Evolutionary conservation across 2,888 invertebrate species (phyloP), one percentile per base, ranked within the genome.

Genomic region (Pilophorus perplexus): DNA sequence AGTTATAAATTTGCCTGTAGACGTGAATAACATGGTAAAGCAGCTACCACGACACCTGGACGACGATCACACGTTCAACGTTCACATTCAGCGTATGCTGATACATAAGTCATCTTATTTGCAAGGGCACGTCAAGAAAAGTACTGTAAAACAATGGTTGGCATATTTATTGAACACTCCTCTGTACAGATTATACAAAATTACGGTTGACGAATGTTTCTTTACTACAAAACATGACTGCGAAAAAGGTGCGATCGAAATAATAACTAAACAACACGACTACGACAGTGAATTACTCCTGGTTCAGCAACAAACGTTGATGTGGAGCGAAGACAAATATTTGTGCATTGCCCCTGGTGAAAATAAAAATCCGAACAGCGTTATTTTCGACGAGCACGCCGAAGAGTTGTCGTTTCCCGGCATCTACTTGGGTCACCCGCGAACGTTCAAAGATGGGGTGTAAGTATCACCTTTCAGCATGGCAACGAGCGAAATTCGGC

Each of bases 401-500:
- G n/a, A n/a, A n/a, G n/a, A n/a, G n/a, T n/a, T n/a, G n/a, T n/a
- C n/a, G n/a, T n/a, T n/a, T n/a, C n/a, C n/a, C n/a, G n/a, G n/a
- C n/a, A n/a, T n/a, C n/a, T n/a, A n/a, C n/a, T n/a, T n/a, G n/a
- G n/a, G n/a, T n/a, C n/a, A n/a, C n/a, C n/a, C n/a, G n/a, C n/a
- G n/a, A n/a, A n/a, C n/a, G n/a, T 57, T 57, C 57, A 57, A 28
- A 40, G 38, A 57, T 37, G 57, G 38, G 14, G 8, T 40, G 3
- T 10, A 14, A 16, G 40, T 40, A 57, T 23, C 40, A 20, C 52
- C 52, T 25, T 57, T 40, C 57, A 40, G 38, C 25, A 38, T 57
- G 40, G 57, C 57, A 18, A 50, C 64, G 37, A 64, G 64, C 14
- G 64, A 78, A 69, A 33, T 77, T 69, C 70, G 76, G 71, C 73